Percentiles rank a stretch among this genome's conserved stretches.
phyloP scores from a whole-genome alignment of 2,797 vertebrate species.

The Graptemys geographica region DNA sequence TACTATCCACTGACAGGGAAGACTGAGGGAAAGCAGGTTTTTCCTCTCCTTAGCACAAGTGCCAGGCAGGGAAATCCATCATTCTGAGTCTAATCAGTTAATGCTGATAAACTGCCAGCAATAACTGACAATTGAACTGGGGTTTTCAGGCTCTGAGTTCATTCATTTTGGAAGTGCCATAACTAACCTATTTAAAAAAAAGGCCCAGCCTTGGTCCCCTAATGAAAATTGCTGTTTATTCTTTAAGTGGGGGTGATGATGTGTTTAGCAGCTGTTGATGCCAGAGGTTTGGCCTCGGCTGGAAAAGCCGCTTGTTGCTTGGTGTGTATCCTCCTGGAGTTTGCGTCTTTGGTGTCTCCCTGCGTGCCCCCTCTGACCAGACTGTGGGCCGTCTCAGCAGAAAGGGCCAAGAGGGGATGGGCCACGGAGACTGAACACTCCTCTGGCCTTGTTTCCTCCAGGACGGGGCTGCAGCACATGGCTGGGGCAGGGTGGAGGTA shows the following conservation, averaged over 20 bases:
- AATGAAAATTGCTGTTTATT: constrained; percentile 52
- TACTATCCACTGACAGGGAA: constrained; percentile 45
- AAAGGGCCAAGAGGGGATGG: not conserved
- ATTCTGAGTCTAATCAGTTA: constrained; percentile 82
- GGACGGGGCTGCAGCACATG: not conserved
- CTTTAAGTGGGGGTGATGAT: constrained; percentile 54
- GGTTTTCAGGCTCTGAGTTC: constrained; percentile 72
- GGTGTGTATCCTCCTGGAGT: constrained; percentile 3
- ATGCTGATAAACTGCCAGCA: constrained; percentile 85
- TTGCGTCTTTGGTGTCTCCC: not conserved
- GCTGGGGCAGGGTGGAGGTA: not conserved
- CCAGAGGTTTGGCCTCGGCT: not conserved
- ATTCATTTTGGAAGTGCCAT: constrained; percentile 77
- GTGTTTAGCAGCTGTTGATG: constrained; percentile 57
- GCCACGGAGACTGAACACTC: not conserved
- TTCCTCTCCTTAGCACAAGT: not conserved
- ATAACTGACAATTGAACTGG: constrained; percentile 81
- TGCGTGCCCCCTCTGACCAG: accelerated
- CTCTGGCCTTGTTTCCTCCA: not conserved
- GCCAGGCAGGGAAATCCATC: constrained; percentile 76
- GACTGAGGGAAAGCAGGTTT: constrained; percentile 8
- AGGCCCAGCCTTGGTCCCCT: constrained; percentile 53
- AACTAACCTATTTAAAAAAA: constrained; percentile 61
- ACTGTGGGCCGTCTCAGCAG: not conserved
- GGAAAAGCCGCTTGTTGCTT: constrained; percentile 37